Evolutionary conservation across 2,797 vertebrate genomes (phyloP).

Genomic region (Alca torda): DNA sequence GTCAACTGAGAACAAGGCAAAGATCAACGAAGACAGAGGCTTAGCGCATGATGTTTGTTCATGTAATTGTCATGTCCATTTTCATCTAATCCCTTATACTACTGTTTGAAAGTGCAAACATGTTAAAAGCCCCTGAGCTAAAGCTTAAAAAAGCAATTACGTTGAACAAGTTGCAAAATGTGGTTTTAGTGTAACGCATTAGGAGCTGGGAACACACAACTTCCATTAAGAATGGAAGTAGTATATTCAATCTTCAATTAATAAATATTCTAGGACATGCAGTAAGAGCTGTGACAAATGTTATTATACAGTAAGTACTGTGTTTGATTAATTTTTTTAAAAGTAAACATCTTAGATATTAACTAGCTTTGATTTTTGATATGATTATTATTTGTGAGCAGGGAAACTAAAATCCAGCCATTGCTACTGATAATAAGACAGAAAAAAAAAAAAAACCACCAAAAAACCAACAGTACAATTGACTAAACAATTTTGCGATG

Average conservation of each 20-base stretch:
- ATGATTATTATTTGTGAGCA: background rate
- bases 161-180: background rate
- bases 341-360: background rate
- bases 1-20: background rate
- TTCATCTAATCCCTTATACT: background rate
- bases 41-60: background rate
- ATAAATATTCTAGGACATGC: background rate
- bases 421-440: background rate
- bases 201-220: background rate
- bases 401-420: background rate
- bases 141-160: background rate
- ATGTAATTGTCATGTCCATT: background rate
- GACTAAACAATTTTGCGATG: background rate
- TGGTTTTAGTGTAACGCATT: background rate
- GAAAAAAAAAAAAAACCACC: background rate
- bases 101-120: slow-evolving; percentile 1
- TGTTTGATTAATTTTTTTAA: background rate
- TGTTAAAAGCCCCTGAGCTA: background rate
- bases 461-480: background rate
- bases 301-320: background rate
- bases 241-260: background rate
- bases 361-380: background rate
- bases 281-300: background rate
- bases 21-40: background rate
- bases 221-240: background rate